Evolutionary conservation across 2,797 vertebrate genomes (phyloP), one percentile per base, ranked within the genome.

Genomic region (Microctenopoma stevenorrisi): DNA sequence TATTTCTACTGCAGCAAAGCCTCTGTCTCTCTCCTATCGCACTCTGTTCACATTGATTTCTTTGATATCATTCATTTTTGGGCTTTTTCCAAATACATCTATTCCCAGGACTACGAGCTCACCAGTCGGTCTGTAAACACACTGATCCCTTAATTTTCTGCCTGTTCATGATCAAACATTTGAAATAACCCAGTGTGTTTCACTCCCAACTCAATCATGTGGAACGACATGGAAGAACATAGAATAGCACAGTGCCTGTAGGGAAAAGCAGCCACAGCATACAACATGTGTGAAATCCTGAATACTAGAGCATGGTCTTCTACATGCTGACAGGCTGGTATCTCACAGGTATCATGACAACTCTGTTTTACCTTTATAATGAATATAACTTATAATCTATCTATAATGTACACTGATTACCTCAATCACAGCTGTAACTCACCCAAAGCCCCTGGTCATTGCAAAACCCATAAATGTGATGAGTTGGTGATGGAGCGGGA

Each of bases 121-220:
- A 54, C 76, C 72, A 74, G 65, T 64, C 69, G 68, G 83, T 56
- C 53, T 33, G 66, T 49, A 47, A 28, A 50, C 76, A 72, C 48
- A 75, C 79, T 75, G 75, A 86, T 85, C 75, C 56, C 33, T 71
- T 84, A 70, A 46, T 84, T 87, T 87, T 72, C 57, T 78, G 76
- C 74, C 53, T 28, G 13, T 77, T 69, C 44, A 5, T 16, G 2
- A 69, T 84, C 25, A 15, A 82, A 81, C 60, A 44, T 3, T 1
- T 28, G 57, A 52, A 64, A 64, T 71, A 67, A 74, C 84, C 74
- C 28, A 37, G 62, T 46, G 64, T 73, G 68, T 72, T 71, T 85
- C 13, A n/a, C 68, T 77, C 72, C 73, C 22, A 30, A 70, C 67
- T 88, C 88, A 73, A 64, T 90, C 81, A 79, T 79, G 54, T 66